Evolutionary conservation across 2,113 vertebrate genomes (phyloP).

Genomic region (Passer domesticus): DNA sequence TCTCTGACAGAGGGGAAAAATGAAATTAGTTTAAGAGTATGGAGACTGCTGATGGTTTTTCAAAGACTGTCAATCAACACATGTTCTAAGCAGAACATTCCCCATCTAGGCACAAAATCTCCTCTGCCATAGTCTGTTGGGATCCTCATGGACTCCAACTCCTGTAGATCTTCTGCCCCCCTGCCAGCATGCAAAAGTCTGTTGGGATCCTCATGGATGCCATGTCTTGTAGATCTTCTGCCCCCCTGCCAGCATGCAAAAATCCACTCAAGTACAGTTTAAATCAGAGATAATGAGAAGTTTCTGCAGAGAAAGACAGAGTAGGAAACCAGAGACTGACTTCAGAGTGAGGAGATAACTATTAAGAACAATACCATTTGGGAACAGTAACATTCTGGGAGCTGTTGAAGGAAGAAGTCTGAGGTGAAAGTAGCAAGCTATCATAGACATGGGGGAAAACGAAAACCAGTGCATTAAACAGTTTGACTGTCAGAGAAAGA

Average conservation of each 20-base stretch:
- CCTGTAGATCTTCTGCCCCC: not conserved
- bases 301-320: not conserved
- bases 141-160: not conserved
- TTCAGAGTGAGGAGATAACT: not conserved
- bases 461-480: not conserved
- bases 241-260: not conserved
- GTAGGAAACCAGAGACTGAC: not conserved
- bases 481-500: not conserved
- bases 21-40: not conserved
- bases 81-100: not conserved
- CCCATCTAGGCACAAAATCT: not conserved
- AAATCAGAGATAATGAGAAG: not conserved
- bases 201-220: not conserved
- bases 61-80: not conserved
- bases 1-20: not conserved
- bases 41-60: not conserved
- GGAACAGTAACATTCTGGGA: not conserved
- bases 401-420: not conserved
- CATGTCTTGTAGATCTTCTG: not conserved
- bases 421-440: not conserved
- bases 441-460: not conserved
- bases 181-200: too few species aligned
- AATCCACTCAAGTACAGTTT: not conserved
- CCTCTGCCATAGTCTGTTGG: not conserved
- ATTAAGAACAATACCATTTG: not conserved